Evolutionary conservation across 2,113 vertebrate species (phyloP).

Genomic region (Arenaria interpres): DNA sequence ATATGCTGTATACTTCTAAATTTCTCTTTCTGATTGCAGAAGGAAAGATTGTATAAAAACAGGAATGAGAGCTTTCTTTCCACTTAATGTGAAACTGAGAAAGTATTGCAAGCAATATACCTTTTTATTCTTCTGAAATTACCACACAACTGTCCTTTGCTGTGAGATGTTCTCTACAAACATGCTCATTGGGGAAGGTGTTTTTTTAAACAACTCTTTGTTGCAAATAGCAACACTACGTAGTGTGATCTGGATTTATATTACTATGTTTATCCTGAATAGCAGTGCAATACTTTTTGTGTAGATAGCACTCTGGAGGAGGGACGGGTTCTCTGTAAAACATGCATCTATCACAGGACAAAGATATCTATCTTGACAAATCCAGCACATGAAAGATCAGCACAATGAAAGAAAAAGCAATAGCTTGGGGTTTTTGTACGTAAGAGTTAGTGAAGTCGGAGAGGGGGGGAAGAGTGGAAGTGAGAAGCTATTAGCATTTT

Average conservation of each 20-base stretch:
- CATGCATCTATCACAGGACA: rapidly evolving
- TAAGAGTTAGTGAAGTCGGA: background rate
- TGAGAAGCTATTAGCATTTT: background rate
- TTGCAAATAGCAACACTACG: background rate
- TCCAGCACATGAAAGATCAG: background rate
- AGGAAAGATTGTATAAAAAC: background rate
- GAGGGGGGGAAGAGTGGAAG: background rate
- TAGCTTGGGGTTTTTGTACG: background rate
- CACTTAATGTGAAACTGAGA: background rate
- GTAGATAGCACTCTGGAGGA: background rate
- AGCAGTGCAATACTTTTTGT: background rate
- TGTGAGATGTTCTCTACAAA: background rate
- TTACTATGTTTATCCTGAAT: background rate
- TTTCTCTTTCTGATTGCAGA: background rate
- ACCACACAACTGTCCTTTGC: background rate
- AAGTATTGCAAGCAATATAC: background rate
- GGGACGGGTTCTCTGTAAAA: background rate
- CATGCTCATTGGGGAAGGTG: background rate
- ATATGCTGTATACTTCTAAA: background rate
- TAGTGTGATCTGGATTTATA: background rate
- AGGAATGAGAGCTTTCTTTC: background rate
- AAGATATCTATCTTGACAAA: background rate
- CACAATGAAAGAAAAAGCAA: background rate
- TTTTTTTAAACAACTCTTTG: background rate
- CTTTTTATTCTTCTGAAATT: background rate